These are phyloP conservation scores for Zaprionus nigranus DNA, from an alignment of 1,140 invertebrate genomes.

Conservation along the genomic window DNA sequence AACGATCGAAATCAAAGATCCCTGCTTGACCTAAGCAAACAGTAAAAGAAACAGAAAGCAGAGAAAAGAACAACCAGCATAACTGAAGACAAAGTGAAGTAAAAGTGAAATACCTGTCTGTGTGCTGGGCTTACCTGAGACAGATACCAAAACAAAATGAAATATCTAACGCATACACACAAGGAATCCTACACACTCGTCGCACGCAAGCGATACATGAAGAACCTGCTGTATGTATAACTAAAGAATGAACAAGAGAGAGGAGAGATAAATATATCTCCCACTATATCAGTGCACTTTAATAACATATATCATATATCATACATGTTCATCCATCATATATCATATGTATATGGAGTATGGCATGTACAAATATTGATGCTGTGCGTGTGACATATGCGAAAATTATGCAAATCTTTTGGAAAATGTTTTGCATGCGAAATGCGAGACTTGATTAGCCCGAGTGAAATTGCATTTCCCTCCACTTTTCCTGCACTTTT, in stretches of 20 bases:
- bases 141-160: slow-evolving; percentile 84
- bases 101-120: slow-evolving; percentile 54
- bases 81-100: slow-evolving; percentile 1
- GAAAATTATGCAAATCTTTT: slow-evolving; percentile 75
- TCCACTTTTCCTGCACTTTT: slow-evolving; percentile 24
- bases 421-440: slow-evolving; percentile 27
- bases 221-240: slow-evolving; percentile 85
- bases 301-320: not conserved
- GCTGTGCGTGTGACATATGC: slow-evolving; percentile 60
- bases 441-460: slow-evolving; percentile 32
- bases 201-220: slow-evolving; percentile 85
- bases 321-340: slow-evolving; percentile 9
- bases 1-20: slow-evolving; percentile 16
- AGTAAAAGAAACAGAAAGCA: slow-evolving; percentile 12
- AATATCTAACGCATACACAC: slow-evolving; percentile 85
- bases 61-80: slow-evolving; percentile 7
- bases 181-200: slow-evolving; percentile 86
- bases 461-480: slow-evolving; percentile 33
- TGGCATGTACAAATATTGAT: slow-evolving; percentile 49
- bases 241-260: not conserved
- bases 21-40: slow-evolving; percentile 66
- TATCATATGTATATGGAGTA: slow-evolving; percentile 14
- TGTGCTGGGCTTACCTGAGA: slow-evolving; percentile 29
- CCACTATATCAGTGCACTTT: not conserved
- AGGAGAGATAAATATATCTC: not conserved